Evolutionary conservation across 1,140 invertebrate genomes (phyloP), one percentile per base, ranked within the genome.

Genomic region (Lepidurus arcticus): DNA sequence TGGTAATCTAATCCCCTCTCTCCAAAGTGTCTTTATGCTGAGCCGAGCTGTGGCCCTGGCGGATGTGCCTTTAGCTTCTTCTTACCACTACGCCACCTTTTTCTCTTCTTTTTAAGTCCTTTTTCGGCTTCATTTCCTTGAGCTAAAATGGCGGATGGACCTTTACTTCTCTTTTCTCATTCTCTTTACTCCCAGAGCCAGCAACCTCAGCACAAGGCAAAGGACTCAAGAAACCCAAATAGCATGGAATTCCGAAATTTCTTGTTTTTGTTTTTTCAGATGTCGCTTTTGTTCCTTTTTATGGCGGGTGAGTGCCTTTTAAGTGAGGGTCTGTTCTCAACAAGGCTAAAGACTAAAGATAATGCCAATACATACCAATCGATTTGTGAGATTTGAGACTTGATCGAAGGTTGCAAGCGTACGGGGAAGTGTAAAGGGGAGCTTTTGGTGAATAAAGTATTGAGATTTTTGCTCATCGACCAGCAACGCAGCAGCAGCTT

Each of bases 121-220:
- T 21, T 13, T 65, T 65, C 21, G 34, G 34, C 34, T 65, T n/a
- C 16, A 65, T 13, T 65, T 21, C 53, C 53, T 65, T 65, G n/a
- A 65, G 53, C 53, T 16, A 65, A 34, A 65, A 65, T 65, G 53
- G 53, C 53, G 53, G 53, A 65, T 65, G 53, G n/a, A 21, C 21
- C 16, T n/a, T 13, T 13, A 65, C 53, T 16, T 65, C 4, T 16
- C 53, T 65, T 65, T 65, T 65, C 21, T 65, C 16, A 13, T 21
- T 7, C 45, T 65, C 21, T 65, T 65, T 65, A 16, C 21, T 65
- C 21, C 53, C 53, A 10, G 10, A 47, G 45, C 45, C 16, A 7
- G 53, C 53, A 65, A n/a, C 53, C 53, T 65, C n/a, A 65, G 53
- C 53, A 65, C 21, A 65, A 65, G 53, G 53, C 21, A 65, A 65